Conservation (phyloP, 2,113 vertebrate genomes). For the Campylomormyrus tamandua region DNA sequence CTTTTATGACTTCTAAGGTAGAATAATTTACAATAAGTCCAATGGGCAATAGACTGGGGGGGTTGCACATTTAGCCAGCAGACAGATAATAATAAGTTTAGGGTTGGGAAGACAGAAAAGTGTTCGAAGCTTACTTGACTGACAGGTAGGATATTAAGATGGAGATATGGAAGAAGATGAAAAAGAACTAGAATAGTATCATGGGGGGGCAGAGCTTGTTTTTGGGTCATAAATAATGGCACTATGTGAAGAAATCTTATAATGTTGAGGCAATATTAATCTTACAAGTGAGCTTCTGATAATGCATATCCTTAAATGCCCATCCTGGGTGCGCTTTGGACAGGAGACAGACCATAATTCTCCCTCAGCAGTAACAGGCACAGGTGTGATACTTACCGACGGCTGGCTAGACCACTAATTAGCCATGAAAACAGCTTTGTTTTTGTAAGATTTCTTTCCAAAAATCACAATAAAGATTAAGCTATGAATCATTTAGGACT, state of each 20-base stretch:
- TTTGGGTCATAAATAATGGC: background rate
- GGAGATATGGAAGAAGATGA: background rate
- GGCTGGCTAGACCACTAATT: background rate
- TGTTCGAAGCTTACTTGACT: background rate
- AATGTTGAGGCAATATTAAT: background rate
- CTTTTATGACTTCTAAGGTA: background rate
- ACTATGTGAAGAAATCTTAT: background rate
- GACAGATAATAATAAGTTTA: constrained; percentile 5
- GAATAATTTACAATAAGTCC: background rate
- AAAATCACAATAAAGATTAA: background rate
- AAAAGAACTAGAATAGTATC: background rate
- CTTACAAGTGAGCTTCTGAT: background rate
- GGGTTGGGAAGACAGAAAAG: background rate
- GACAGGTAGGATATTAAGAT: constrained; percentile 12
- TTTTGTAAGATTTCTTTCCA: background rate
- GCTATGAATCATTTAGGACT: background rate
- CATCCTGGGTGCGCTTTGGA: background rate
- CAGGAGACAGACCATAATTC: background rate
- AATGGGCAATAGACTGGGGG: background rate
- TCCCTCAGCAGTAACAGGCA: background rate
- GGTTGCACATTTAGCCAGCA: background rate
- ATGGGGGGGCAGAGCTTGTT: background rate
- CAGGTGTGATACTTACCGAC: background rate
- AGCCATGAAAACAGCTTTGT: background rate
- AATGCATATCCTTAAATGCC: background rate